A percentile compares a stretch with the other conserved stretches of the same genome.
These are phyloP conservation scores for Dendronephthya gigantea DNA, from an alignment of 64 coral and sea anemone species.

Conservation along the genomic window DNA sequence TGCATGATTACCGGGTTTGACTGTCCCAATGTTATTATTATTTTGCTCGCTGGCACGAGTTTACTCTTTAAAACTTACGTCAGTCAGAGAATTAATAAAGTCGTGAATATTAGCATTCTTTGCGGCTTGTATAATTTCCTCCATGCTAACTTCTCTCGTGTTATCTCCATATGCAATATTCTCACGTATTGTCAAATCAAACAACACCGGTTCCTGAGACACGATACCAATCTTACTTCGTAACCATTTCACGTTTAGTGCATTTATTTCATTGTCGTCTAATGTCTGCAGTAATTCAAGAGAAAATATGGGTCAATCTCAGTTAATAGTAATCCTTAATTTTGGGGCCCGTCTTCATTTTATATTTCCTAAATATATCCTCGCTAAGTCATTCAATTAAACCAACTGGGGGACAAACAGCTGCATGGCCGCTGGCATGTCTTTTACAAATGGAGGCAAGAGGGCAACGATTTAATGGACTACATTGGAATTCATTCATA, in stretches of 20 bases:
- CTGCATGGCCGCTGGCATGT: too few species aligned
- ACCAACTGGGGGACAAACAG: too few species aligned
- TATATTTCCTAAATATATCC: too few species aligned
- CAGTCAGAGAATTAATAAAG: not conserved
- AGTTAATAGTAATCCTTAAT: not conserved
- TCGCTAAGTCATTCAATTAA: too few species aligned
- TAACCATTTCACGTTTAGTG: conserved; percentile 73
- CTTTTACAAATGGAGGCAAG: too few species aligned
- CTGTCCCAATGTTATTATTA: too few species aligned
- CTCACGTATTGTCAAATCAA: conserved; percentile 63
- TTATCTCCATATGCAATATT: conserved; percentile 95
- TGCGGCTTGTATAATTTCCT: not conserved
- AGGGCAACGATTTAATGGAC: too few species aligned
- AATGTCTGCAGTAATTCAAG: conserved; percentile 35
- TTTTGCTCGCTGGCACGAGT: not conserved
- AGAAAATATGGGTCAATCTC: not conserved
- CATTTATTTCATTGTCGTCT: conserved; percentile 50
- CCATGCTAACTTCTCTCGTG: conserved; percentile 36
- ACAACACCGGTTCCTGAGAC: conserved; percentile 78
- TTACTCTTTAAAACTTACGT: not conserved
- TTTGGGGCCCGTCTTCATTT: too few species aligned
- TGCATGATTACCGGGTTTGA: too few species aligned
- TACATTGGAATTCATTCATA: too few species aligned
- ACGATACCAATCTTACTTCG: conserved; percentile 72
- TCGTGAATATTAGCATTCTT: conserved; percentile 1